phyloP scores from a whole-genome alignment of 2,888 invertebrate genomes.

The Ryuthela nishihirai region DNA sequence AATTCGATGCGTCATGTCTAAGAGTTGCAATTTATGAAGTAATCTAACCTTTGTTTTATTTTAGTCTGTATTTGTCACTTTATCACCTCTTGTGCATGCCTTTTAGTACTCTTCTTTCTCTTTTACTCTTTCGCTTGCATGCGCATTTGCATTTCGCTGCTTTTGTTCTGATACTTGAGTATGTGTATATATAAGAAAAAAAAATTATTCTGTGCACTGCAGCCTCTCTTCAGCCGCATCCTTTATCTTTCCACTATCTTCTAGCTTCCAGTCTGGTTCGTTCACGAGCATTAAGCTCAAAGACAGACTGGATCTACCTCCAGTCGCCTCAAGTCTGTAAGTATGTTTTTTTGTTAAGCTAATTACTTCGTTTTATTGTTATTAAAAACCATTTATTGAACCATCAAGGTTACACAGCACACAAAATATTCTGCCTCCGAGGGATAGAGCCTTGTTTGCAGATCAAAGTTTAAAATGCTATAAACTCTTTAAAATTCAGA shows the following conservation, averaged over 20 bases:
- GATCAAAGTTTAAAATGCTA: no score
- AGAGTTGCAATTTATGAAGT: no score
- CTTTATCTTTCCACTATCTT: constrained; percentile 13
- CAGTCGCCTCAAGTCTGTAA: constrained; percentile 42
- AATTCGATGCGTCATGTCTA: no score
- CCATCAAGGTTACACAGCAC: no score
- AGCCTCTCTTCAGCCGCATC: not conserved
- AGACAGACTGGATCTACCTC: constrained; percentile 43
- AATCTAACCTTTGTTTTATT: no score
- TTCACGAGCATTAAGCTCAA: constrained; percentile 42
- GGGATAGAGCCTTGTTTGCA: no score
- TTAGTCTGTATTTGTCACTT: no score
- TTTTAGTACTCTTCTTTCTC: constrained; percentile 22
- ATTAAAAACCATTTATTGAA: no score
- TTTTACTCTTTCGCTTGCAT: constrained; percentile 13
- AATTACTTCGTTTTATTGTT: constrained; percentile 90
- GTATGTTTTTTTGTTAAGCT: constrained; percentile 71
- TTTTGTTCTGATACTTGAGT: constrained; percentile 1
- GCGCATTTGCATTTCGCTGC: not conserved
- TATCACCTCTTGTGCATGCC: no score
- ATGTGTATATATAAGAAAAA: not conserved
- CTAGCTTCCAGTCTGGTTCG: constrained; percentile 42
- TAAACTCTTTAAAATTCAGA: no score
- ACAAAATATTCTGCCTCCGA: no score
- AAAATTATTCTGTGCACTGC: constrained; percentile 11